Base-by-base conservation (phyloP, 2,888 invertebrate species). In the Mythimna loreyi region DNA sequence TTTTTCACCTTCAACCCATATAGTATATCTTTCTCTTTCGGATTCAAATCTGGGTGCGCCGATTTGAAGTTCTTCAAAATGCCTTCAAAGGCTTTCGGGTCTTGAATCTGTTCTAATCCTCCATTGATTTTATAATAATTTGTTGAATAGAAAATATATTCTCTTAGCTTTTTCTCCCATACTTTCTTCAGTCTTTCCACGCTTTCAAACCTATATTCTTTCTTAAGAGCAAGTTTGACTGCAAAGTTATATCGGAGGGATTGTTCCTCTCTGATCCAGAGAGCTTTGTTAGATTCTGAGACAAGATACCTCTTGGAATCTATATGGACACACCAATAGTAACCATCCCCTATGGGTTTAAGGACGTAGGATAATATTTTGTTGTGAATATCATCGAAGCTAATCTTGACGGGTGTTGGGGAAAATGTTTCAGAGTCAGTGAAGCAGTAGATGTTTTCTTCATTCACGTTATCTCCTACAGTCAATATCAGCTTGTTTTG, bases 291-390 rank as follows among this genome's bases (percentile, higher is more conserved):
- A 0, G 95, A 94, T 75, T 91, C 88, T 1, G 91, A 80, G 3
- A 87, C 84, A 4, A 83, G 77, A 67, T 86, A 93, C 16, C 87
- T 86, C 28, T 79, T 89, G 0, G 92, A 86, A 72, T 95, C 91
- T 0, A 68, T 84, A 52, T 92, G 88, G 13, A 90, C 83, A 76
- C 96, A 96, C 96, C 96, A 96, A 70, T 96, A 96, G 80, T 93
- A 93, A 9, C 96, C 96, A 60, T 95, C 91, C 2, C 78, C 79
- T 19, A 85, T 84, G 0, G 92, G 89, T 60, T 86, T 89, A 0
- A 95, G 80, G 4, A 89, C 71, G 50, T 73, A 82, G 6, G 79
- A 52, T 9, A 65, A 36, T 25, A 89, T 90, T 4, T 80, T 76
- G 57, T 88, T 82, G n/a, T 82, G 75, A 4, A 83, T 81, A 2